A percentile compares a stretch with the other conserved stretches of the same genome.
Conservation (phyloP, 2,888 invertebrate species). For the Leptinotarsa rubiginosa region DNA sequence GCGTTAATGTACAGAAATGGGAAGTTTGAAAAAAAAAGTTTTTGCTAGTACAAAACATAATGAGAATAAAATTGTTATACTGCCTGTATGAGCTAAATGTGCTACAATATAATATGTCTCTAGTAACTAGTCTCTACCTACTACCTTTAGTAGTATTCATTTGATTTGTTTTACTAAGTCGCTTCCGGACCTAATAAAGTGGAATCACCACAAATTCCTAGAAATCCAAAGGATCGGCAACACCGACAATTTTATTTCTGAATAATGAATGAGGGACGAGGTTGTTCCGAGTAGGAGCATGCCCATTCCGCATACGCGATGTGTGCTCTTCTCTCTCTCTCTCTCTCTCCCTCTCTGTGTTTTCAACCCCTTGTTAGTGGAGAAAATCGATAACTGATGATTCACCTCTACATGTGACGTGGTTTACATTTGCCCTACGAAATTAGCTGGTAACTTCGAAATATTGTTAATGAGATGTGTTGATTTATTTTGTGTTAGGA, state of each 20-base stretch:
- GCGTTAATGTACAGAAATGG: no score
- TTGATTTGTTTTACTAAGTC: no score
- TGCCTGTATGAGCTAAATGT: no score
- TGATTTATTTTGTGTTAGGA: no score
- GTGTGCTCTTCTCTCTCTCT: background rate
- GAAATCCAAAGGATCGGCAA: background rate
- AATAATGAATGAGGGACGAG: constrained; percentile 12
- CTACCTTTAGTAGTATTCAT: no score
- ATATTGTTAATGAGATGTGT: background rate
- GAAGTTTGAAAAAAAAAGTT: no score
- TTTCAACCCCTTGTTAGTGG: constrained; percentile 48
- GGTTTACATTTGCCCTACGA: constrained; percentile 37
- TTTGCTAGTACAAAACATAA: no score
- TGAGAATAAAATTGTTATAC: no score
- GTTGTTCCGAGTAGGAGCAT: background rate
- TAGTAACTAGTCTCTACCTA: no score
- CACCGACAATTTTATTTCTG: constrained; percentile 1
- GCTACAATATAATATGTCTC: no score
- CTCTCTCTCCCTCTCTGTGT: background rate
- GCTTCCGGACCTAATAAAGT: no score
- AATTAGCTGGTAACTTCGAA: constrained; percentile 12
- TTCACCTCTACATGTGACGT: constrained; percentile 50
- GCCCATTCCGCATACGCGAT: background rate
- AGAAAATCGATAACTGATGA: constrained; percentile 55
- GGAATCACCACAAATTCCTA: no score